phyloP scores from a whole-genome alignment of 2,113 vertebrate genomes.

The Triplophysa siluroides region DNA sequence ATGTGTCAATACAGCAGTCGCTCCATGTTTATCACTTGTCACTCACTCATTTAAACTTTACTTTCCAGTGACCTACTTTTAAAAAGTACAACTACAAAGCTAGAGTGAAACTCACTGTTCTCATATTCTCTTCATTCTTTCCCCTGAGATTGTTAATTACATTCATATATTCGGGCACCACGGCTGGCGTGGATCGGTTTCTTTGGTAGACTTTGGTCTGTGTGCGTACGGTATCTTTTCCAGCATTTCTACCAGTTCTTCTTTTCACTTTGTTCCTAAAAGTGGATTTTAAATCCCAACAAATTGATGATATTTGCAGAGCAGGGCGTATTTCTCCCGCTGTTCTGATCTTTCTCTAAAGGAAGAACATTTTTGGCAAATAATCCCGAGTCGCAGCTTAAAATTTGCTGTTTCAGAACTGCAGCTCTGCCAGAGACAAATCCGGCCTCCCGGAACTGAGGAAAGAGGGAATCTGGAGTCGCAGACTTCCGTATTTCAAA shows the following conservation, averaged over 20 bases:
- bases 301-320: conserved; percentile 13
- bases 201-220: neutral
- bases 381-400: conserved; percentile 42
- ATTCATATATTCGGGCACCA: conserved; percentile 33
- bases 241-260: neutral
- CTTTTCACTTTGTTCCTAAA: neutral
- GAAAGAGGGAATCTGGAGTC: conserved; percentile 45
- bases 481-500: conserved; percentile 41
- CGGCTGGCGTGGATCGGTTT: conserved; percentile 3
- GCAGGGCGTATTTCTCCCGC: neutral
- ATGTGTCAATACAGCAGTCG: conserved; percentile 7
- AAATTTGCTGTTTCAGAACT: conserved; percentile 49
- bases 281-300: neutral
- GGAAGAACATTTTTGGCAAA: neutral
- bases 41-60: conserved; percentile 54
- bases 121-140: neutral
- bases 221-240: neutral
- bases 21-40: neutral
- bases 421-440: conserved; percentile 31
- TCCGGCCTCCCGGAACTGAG: conserved; percentile 34
- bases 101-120: neutral
- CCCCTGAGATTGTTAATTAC: conserved; percentile 32
- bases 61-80: conserved; percentile 62
- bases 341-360: neutral
- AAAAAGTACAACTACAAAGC: neutral